These are phyloP conservation scores for Elephantulus edwardii DNA, from an alignment of 2,113 vertebrate genomes.

Conservation along the genomic window DNA sequence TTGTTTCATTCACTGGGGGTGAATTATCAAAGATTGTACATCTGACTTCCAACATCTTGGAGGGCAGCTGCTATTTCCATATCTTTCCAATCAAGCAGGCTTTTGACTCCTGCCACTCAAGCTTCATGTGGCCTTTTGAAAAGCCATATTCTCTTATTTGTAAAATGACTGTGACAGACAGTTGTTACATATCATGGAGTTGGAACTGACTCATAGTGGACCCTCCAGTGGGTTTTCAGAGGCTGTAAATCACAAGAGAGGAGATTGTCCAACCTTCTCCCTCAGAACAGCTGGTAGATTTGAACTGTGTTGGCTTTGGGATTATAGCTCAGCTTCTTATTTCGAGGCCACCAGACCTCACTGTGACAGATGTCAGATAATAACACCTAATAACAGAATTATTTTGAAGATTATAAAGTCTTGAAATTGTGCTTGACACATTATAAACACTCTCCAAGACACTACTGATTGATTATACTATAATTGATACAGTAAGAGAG, in stretches of 20 bases:
- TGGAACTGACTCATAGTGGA: too few species aligned
- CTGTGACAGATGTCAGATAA: neutral
- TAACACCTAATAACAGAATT: neutral
- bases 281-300: too few species aligned
- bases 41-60: neutral
- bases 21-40: neutral
- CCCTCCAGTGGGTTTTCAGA: too few species aligned
- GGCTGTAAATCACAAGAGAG: too few species aligned
- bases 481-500: neutral
- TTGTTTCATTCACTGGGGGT: neutral
- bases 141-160: neutral
- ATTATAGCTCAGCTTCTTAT: too few species aligned
- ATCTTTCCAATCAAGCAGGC: neutral
- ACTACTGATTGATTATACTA: neutral
- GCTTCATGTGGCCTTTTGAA: neutral
- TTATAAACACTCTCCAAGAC: neutral
- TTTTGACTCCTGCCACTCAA: neutral
- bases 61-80: neutral
- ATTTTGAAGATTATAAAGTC: neutral
- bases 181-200: too few species aligned
- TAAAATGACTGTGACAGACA: neutral
- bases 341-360: too few species aligned
- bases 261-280: too few species aligned
- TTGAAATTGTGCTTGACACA: neutral
- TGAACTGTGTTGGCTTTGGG: too few species aligned